phyloP scores from a whole-genome alignment of 1,140 invertebrate genomes.

The Ruditapes philippinarum region DNA sequence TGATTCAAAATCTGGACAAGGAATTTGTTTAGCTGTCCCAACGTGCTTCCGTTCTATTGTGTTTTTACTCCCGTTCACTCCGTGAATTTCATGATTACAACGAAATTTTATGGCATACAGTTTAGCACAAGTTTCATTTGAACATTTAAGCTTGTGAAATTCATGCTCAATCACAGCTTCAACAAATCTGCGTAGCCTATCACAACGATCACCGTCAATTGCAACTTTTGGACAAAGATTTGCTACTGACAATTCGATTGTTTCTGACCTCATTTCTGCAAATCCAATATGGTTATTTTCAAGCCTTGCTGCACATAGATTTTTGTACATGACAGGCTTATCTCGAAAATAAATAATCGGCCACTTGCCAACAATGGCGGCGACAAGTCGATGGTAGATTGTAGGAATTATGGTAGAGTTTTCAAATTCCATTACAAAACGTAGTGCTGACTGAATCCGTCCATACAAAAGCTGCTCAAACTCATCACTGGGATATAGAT shows the following conservation, averaged over 20 bases:
- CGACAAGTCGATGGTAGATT: not conserved
- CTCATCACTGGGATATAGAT: not conserved
- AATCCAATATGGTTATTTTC: not conserved
- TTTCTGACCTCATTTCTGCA: not conserved
- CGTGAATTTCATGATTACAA: not conserved
- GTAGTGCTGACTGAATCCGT: not conserved
- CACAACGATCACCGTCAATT: not conserved
- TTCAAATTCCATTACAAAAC: not conserved
- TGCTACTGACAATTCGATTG: not conserved
- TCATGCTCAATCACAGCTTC: not conserved
- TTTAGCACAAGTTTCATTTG: not conserved
- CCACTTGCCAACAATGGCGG: not conserved
- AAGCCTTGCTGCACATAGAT: not conserved
- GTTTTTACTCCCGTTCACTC: not conserved
- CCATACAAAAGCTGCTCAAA: not conserved
- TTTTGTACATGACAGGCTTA: not conserved
- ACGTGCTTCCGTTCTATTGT: not conserved
- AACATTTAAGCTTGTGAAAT: not conserved
- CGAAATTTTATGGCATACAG: not conserved
- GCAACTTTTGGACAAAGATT: not conserved
- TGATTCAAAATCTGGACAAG: not conserved
- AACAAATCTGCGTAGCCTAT: not conserved
- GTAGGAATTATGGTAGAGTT: not conserved
- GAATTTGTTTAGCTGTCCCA: not conserved
- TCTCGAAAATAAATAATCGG: not conserved